Conservation (phyloP, 92 coral and sea anemone genomes). For the Isaurus tuberculatus region DNA sequence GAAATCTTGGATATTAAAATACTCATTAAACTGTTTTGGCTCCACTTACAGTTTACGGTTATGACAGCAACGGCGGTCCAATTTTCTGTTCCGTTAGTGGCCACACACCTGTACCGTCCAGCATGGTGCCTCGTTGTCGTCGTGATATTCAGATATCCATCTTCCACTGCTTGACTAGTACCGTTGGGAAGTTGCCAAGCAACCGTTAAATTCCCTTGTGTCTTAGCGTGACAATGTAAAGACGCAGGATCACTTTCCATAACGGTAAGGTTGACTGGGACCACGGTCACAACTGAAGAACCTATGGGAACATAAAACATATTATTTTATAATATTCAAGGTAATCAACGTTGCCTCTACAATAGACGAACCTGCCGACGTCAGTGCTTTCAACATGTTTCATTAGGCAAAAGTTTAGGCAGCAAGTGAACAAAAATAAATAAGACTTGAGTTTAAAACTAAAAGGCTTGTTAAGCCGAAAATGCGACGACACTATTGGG, state of each 20-base stretch:
- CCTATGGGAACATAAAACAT: not conserved
- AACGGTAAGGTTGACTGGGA: not conserved
- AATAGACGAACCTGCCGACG: too few species aligned
- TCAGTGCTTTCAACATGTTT: too few species aligned
- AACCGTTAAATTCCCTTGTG: not conserved
- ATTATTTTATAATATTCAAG: too few species aligned
- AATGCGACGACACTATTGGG: too few species aligned
- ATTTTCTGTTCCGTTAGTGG: slow-evolving; percentile 22
- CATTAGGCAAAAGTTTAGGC: too few species aligned
- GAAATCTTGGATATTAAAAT: not conserved
- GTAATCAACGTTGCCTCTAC: too few species aligned
- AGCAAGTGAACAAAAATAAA: too few species aligned
- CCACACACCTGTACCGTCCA: slow-evolving; percentile 12
- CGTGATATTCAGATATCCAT: slow-evolving; percentile 8
- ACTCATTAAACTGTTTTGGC: not conserved
- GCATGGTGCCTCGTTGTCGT: slow-evolving; percentile 23
- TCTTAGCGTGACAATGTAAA: not conserved
- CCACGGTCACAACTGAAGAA: slow-evolving; percentile 6
- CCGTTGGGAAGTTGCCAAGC: slow-evolving; percentile 8
- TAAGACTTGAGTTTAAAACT: too few species aligned
- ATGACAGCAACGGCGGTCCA: not conserved
- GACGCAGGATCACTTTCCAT: not conserved
- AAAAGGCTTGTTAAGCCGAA: too few species aligned
- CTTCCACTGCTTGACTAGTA: not conserved
- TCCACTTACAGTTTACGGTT: slow-evolving; percentile 14